Evolutionary conservation across 1,140 invertebrate species (phyloP), one percentile per base, ranked within the genome.

Genomic region (Drosophila auraria): DNA sequence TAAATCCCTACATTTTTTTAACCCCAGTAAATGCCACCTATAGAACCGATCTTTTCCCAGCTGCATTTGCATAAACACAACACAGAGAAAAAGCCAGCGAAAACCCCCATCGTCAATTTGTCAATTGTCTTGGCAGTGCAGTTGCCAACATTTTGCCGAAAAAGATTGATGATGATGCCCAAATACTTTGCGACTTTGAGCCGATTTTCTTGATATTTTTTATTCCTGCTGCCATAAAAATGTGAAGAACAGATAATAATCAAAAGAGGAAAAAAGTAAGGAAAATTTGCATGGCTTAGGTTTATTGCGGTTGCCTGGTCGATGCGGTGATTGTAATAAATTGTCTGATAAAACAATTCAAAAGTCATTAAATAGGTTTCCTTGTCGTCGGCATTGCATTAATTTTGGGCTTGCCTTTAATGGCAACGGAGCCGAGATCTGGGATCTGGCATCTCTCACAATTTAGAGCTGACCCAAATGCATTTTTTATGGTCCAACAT

Each of bases 291-390:
- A 78, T 78, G 44, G 74, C 74, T 78, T 53, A 70, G 57, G 64
- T 70, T 78, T 78, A 78, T 70, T 78, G 74, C 57, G 75, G 74
- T 78, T 70, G 57, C 40, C 54, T 57, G 68, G 53, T 38, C 66
- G 45, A 30, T 27, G 68, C 53, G 72, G 53, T 70, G 75, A 56
- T 70, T 78, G 74, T 78, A 78, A 78, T 78, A 78, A 78, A 78
- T 78, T 78, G 66, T 70, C 75, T 70, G 74, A 78, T 78, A 78
- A 78, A 78, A 78, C 74, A 78, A 78, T 78, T 77, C 65, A 78
- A 78, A 78, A 78, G 75, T 61, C 75, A 78, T 78, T 78, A 78
- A 78, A 78, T 53, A 65, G 25, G 57, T 33, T 50, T 78, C 38
- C 36, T 36, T 78, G 54, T 51, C 45, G 27, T 47, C 51, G 56